A percentile compares a stretch with the other conserved stretches of the same genome.
These are phyloP conservation scores for Tipula vernalis DNA, from an alignment of 2,888 invertebrate genomes.

Conservation along the genomic window DNA sequence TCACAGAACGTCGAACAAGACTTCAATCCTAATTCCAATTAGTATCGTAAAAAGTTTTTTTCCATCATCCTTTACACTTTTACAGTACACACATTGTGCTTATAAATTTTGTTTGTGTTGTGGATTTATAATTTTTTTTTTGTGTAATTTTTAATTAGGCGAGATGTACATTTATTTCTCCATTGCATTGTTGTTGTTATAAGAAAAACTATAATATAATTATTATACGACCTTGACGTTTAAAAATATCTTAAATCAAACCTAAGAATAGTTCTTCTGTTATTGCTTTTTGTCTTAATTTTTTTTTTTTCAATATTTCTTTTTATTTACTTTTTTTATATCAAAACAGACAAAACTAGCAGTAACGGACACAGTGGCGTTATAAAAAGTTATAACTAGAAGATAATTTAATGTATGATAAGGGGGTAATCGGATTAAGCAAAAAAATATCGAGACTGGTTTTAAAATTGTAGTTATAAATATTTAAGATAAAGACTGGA, in stretches of 20 bases:
- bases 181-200: neutral
- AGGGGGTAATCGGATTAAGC: neutral
- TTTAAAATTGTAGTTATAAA: neutral
- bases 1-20: neutral
- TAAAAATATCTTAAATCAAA: neutral
- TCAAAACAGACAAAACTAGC: neutral
- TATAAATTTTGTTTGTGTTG: neutral
- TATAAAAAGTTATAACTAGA: neutral
- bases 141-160: too few relatives aligned
- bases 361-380: neutral
- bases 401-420: neutral
- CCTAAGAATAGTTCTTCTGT: neutral
- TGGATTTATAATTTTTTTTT: neutral
- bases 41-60: neutral
- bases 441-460: neutral
- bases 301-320: neutral
- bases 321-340: neutral
- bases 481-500: neutral
- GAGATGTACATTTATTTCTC: neutral
- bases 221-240: neutral
- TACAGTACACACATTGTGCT: neutral
- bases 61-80: neutral
- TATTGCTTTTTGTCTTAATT: neutral
- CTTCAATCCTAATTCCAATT: neutral
- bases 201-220: neutral